Percentiles rank a stretch among this genome's conserved stretches.
phyloP scores from a whole-genome alignment of 2,888 invertebrate species.

The Calliphora vomitoria region DNA sequence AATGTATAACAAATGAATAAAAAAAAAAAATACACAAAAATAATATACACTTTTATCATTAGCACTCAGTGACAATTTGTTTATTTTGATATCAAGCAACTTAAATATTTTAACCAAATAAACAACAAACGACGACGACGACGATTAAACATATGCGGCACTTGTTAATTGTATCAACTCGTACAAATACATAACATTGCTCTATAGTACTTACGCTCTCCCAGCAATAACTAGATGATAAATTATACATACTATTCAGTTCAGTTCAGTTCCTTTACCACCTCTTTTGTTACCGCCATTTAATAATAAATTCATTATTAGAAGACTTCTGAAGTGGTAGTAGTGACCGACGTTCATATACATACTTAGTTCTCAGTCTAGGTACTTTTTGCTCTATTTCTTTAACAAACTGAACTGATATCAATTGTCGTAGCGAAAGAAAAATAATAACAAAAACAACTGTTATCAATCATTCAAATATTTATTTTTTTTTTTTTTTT shows the following conservation, averaged over 20 bases:
- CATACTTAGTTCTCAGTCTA: not conserved
- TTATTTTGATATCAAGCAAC: constrained; percentile 69
- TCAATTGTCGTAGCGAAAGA: constrained; percentile 24
- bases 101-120: constrained; percentile 66
- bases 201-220: not conserved
- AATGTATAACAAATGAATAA: not conserved
- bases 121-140: constrained; percentile 39
- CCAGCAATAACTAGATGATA: not conserved
- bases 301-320: constrained; percentile 35
- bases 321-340: constrained; percentile 4
- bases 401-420: constrained; percentile 32
- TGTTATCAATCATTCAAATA: constrained; percentile 56
- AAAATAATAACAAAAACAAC: constrained; percentile 42
- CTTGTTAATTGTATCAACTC: constrained; percentile 58
- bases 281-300: not conserved
- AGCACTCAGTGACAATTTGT: constrained; percentile 72
- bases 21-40: constrained; percentile 31
- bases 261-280: constrained; percentile 25
- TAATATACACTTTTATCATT: constrained; percentile 68
- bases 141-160: constrained; percentile 56
- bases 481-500: constrained; percentile 16
- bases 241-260: not conserved
- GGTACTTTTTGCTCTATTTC: constrained; percentile 47
- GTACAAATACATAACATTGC: not conserved
- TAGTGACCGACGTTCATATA: not conserved